Conservation (phyloP, 2,797 vertebrate genomes). For the Serranus cabrilla region DNA sequence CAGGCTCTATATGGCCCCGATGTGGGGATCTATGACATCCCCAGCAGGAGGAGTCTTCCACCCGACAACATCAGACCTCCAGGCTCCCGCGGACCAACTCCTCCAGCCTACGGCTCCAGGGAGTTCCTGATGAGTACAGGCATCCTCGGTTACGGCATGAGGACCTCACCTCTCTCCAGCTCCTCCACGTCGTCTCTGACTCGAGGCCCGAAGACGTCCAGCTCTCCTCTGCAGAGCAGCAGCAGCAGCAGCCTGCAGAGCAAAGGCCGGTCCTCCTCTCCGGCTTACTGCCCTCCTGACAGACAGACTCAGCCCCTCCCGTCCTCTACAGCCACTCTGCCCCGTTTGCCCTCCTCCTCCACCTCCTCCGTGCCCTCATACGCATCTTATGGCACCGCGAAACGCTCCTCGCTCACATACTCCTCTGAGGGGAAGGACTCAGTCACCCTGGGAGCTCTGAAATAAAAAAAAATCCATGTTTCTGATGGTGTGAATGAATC, state of each 20-base stretch:
- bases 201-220: constrained; percentile 90
- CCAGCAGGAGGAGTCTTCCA: constrained; percentile 91
- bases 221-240: constrained; percentile 92
- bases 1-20: constrained; percentile 86
- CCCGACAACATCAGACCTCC: constrained; percentile 83
- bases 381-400: constrained; percentile 83
- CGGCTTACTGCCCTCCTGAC: constrained; percentile 88
- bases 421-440: constrained; percentile 89
- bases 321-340: constrained; percentile 83
- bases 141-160: constrained; percentile 88
- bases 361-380: constrained; percentile 76
- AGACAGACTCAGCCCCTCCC: constrained; percentile 88
- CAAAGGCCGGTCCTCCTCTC: constrained; percentile 89
- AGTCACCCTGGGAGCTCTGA: constrained; percentile 70
- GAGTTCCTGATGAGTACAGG: constrained; percentile 92
- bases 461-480: constrained; percentile 60
- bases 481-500: constrained; percentile 69
- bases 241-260: constrained; percentile 90
- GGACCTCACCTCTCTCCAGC: constrained; percentile 91
- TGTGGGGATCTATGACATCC: constrained; percentile 91
- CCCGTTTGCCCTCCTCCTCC: constrained; percentile 83
- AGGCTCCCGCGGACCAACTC: constrained; percentile 81
- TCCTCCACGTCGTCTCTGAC: constrained; percentile 91
- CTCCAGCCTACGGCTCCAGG: constrained; percentile 91
- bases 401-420: constrained; percentile 90